Evolutionary conservation across 2,797 vertebrate genomes (phyloP).

Genomic region (Amblyraja radiata): DNA sequence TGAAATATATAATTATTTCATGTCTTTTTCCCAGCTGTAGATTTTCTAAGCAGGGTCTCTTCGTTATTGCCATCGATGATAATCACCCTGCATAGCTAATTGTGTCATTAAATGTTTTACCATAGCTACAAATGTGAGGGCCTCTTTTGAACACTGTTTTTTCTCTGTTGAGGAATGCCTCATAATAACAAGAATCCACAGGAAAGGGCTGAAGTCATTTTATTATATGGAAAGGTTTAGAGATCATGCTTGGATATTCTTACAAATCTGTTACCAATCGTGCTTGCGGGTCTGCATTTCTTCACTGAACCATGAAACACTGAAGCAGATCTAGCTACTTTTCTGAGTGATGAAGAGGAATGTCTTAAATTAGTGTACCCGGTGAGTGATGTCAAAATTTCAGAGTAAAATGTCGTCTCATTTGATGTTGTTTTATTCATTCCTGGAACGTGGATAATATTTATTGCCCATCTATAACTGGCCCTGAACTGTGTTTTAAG

Average conservation of each 20-base stretch:
- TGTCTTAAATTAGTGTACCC: neutral
- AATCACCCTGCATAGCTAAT: constrained; percentile 55
- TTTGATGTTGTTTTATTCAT: too few species aligned
- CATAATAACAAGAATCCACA: constrained; percentile 60
- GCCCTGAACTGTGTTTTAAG: too few species aligned
- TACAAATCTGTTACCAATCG: constrained; percentile 45
- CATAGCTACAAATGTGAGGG: constrained; percentile 58
- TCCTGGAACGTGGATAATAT: too few species aligned
- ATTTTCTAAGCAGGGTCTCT: constrained; percentile 58
- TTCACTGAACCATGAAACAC: neutral
- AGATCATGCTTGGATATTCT: constrained; percentile 50
- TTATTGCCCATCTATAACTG: too few species aligned
- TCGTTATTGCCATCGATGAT: constrained; percentile 55
- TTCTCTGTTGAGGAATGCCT: constrained; percentile 64
- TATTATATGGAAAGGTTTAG: constrained; percentile 46
- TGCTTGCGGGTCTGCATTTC: constrained; percentile 37
- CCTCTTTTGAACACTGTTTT: constrained; percentile 59
- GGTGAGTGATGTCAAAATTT: neutral
- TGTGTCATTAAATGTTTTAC: constrained; percentile 76
- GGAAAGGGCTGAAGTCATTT: constrained; percentile 49
- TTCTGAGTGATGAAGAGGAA: neutral
- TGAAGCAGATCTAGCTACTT: neutral
- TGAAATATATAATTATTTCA: constrained; percentile 29
- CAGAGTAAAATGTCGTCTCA: neutral
- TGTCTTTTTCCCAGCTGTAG: neutral